Conservation (phyloP, 2,888 invertebrate genomes). For the Philopedon plagiatum region DNA sequence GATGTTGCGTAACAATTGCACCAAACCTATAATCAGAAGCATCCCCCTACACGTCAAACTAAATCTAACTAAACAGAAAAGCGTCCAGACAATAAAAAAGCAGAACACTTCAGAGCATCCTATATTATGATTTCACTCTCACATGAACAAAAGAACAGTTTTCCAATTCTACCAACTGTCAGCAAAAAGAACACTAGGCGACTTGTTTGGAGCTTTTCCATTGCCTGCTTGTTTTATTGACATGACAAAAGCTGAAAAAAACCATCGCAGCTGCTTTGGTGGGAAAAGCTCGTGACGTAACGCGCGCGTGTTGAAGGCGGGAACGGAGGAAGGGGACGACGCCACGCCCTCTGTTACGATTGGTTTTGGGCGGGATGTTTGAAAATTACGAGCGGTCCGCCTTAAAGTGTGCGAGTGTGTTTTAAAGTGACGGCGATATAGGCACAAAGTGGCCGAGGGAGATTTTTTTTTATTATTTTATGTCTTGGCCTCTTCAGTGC, state of each 20-base stretch:
- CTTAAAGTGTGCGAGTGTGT: conserved; percentile 9
- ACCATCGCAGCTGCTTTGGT: conserved; percentile 36
- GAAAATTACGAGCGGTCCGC: conserved; percentile 15
- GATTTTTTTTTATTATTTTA: conserved; percentile 8
- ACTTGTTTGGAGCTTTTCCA: conserved; percentile 35
- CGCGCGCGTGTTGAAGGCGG: conserved; percentile 32
- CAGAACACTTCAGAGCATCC: conserved; percentile 1
- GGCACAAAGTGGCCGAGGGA: conserved; percentile 18
- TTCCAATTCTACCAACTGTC: conserved; percentile 45
- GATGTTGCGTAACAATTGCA: neutral
- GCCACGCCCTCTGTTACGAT: conserved; percentile 29
- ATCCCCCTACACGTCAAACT: neutral
- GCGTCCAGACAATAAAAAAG: conserved; percentile 4
- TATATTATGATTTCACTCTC: conserved; percentile 25
- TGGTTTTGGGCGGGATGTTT: conserved; percentile 30
- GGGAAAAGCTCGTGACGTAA: conserved; percentile 39
- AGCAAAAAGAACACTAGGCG: conserved; percentile 39
- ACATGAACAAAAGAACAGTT: conserved; percentile 40
- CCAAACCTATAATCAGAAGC: neutral
- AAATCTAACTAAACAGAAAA: neutral
- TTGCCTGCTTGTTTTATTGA: conserved; percentile 39
- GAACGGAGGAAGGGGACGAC: conserved; percentile 10
- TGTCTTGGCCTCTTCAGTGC: neutral
- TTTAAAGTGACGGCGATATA: conserved; percentile 23
- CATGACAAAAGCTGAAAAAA: conserved; percentile 42